Evolutionary conservation across 1,140 invertebrate genomes (phyloP), one percentile per base, ranked within the genome.

Genomic region (Odontomachus brunneus): DNA sequence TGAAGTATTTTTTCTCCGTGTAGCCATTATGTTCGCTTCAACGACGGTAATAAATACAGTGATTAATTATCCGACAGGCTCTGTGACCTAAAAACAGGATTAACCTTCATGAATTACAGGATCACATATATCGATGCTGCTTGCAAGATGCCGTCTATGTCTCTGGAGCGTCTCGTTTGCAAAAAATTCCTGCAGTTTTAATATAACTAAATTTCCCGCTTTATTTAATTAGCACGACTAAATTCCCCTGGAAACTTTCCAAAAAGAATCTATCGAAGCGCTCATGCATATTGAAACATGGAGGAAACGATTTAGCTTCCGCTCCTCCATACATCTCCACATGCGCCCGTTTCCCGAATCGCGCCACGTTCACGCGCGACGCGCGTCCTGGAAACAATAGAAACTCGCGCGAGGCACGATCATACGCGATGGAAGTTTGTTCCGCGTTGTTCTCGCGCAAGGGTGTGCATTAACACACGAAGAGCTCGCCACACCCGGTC

Each of bases 301-400:
- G 12, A 66, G 12, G n/a, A 19, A 24, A 0, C 19, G n/a, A 4
- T 49, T 12, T 67, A 33, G 33, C 14, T 78, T 17, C 49, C 55
- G 29, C 11, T 67, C 24, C 51, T 69, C 29, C 33, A 29, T 49
- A 38, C 19, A 65, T 29, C 22, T 80, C 38, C 63, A 80, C 75
- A 80, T 59, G 65, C 75, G 65, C 51, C 75, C 75, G 63, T 78
- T 9, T 44, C 49, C 19, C 73, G 44, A 75, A 65, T 29, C 49
- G 49, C 51, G 24, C 24, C 75, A 29, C 75, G 29, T 80, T 80
- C 51, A 80, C 29, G 48, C 29, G 48, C 74, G 48, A 38, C 51
- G 65, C 65, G 65, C 69, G 17, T 80, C 33, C 51, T 69, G 51
- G 22, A 80, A 48, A 80, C 75, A 80, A 80, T 80, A 80, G 65